Evolutionary conservation across 2,797 vertebrate genomes (phyloP), one percentile per base, ranked within the genome.

Genomic region (Salmo trutta): DNA sequence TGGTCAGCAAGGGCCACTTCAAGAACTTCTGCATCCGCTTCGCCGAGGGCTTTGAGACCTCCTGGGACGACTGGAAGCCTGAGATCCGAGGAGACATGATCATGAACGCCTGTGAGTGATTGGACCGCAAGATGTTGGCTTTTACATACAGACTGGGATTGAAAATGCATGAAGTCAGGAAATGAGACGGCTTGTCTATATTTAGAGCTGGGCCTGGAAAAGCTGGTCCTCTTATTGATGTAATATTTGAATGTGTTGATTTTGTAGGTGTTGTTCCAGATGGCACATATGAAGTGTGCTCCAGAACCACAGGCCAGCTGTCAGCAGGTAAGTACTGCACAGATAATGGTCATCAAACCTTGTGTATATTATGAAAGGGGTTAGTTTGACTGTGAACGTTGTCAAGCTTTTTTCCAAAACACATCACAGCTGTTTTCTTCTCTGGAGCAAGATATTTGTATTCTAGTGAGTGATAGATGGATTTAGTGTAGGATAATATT

Each of bases 1-100:
- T 99, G 79, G 98, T 99, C 76, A 99, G 98, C 93, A 99, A 99
- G 94, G 98, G 98, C 3, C 98, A 99, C 89, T 99, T 99, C 89
- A 99, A 99, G 92, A 99, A 98, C 87, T 99, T 99, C 90, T 99
- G 98, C 85, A 97, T 99, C 76, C 97, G 98, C 81, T 99, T 99
- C 79, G 98, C 98, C 17, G 98, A 99, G 87, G 98, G 98, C 78
- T 99, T 99, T 84, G 98, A 99, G 92, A 99, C 96, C 3, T 95
- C 97, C 2, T 99, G 98, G 98, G 98, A 99, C 62, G 98, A 99
- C 90, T 99, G 98, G 98, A 99, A 99, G 81, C 98, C 98, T 24
- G 98, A 99, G 91, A 77, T 97, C 71, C 93, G 95, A 81, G 95
- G 95, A 41, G 98, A 99, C 69, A 88, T 97, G 24, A 96, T 99